Percentiles rank a stretch among this genome's conserved stretches.
phyloP scores from a whole-genome alignment of 2,113 vertebrate species.

The Hemicordylus capensis region DNA sequence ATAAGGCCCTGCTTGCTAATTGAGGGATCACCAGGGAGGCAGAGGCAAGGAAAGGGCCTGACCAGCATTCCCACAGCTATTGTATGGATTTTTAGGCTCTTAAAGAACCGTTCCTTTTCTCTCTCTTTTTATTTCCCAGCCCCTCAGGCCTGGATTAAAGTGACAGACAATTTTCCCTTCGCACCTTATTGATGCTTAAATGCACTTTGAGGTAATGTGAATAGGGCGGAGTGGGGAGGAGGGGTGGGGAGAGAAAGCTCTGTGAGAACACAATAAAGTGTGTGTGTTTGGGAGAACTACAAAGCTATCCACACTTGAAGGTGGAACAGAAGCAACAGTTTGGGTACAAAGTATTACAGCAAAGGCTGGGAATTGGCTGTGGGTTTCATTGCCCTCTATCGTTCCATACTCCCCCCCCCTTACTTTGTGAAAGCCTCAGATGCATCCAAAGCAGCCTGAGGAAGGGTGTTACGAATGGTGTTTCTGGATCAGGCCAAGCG shows the following conservation, averaged over 20 bases:
- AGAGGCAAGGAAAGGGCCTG: constrained; percentile 37
- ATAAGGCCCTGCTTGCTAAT: constrained; percentile 63
- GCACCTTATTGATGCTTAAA: constrained; percentile 82
- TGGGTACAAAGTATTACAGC: constrained; percentile 39
- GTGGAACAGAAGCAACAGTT: constrained; percentile 44
- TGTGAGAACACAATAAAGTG: constrained; percentile 31
- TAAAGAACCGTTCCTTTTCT: constrained; percentile 69
- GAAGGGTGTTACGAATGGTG: neutral
- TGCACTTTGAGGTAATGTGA: constrained; percentile 77
- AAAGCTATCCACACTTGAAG: constrained; percentile 22
- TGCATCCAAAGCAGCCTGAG: constrained; percentile 14
- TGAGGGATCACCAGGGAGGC: constrained; percentile 64
- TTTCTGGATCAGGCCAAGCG: neutral
- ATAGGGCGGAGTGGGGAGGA: constrained; percentile 15
- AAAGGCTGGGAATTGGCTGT: constrained; percentile 27
- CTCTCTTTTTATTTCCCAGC: constrained; percentile 70
- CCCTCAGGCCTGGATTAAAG: constrained; percentile 82
- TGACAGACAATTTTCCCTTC: constrained; percentile 81
- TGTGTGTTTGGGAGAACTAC: constrained; percentile 34
- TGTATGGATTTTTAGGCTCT: constrained; percentile 77
- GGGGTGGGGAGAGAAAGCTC: neutral
- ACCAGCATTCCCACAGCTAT: constrained; percentile 69
- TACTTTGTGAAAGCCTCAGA: neutral
- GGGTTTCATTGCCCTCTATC: neutral
- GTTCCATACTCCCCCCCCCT: neutral